phyloP scores from a whole-genome alignment of 2,113 vertebrate genomes.

The Tonatia bakeri region DNA sequence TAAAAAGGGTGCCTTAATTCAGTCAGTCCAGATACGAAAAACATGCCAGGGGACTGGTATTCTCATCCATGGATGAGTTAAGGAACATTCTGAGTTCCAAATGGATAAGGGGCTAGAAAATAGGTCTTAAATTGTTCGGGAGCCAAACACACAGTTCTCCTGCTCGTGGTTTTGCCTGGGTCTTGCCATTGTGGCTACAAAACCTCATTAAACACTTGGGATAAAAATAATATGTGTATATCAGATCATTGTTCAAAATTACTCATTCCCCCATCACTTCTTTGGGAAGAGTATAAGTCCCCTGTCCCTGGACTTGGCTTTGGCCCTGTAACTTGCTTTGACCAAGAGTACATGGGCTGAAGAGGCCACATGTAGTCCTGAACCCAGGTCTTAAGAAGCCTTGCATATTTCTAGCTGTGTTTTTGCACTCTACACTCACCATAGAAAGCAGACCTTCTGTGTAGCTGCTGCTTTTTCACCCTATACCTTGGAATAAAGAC shows the following conservation, averaged over 20 bases:
- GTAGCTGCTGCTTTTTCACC: neutral
- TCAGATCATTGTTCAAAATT: neutral
- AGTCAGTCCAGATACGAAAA: neutral
- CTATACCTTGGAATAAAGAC: neutral
- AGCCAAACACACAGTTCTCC: neutral
- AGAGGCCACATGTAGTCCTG: neutral
- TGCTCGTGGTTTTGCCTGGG: neutral
- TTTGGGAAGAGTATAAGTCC: neutral
- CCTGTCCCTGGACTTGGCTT: neutral
- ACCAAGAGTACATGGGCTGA: neutral
- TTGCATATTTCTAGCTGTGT: neutral
- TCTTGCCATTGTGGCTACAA: neutral
- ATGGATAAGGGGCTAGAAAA: neutral
- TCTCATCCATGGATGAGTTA: neutral
- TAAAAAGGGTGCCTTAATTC: neutral
- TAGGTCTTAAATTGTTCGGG: neutral
- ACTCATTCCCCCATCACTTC: neutral
- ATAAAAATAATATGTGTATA: neutral
- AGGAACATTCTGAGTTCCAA: neutral
- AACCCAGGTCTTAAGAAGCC: neutral
- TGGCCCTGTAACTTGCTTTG: neutral
- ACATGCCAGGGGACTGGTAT: neutral
- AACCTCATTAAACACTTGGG: neutral
- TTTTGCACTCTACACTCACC: neutral
- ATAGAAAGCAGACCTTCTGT: neutral